Percentiles rank a stretch among this genome's conserved stretches.
Evolutionary conservation across 2,797 vertebrate species (phyloP).

Genomic region (Hemitrygon akajei): DNA sequence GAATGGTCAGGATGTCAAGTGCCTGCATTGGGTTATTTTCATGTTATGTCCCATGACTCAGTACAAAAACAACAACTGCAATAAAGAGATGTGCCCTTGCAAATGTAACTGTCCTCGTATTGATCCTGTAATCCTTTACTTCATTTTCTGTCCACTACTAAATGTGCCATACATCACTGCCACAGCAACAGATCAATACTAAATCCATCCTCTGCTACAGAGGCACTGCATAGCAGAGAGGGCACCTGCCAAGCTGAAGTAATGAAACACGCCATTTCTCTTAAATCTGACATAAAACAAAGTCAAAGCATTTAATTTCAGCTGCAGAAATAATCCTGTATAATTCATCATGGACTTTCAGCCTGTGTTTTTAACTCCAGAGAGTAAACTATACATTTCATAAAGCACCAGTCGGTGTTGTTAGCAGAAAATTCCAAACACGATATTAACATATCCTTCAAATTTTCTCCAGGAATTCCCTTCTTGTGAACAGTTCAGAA

Average conservation of each 20-base stretch:
- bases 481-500: not conserved
- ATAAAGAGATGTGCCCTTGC: not conserved
- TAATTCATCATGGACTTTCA: not conserved
- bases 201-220: not conserved
- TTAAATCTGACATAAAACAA: not conserved
- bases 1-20: not conserved
- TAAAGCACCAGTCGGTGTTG: not conserved
- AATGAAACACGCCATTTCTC: not conserved
- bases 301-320: not conserved
- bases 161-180: slow-evolving; percentile 11
- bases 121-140: slow-evolving; percentile 4
- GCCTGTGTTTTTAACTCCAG: not conserved
- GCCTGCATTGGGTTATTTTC: not conserved
- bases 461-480: not conserved
- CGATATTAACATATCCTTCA: not conserved
- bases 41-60: not conserved
- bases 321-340: not conserved
- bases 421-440: not conserved
- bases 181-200: not conserved
- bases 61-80: not conserved
- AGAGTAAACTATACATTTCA: not conserved
- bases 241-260: not conserved
- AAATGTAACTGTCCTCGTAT: slow-evolving; percentile 9
- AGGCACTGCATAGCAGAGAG: not conserved
- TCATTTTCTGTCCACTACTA: not conserved